Conservation (phyloP, 2,888 invertebrate genomes). For the Gymnosoma rotundatum region DNA sequence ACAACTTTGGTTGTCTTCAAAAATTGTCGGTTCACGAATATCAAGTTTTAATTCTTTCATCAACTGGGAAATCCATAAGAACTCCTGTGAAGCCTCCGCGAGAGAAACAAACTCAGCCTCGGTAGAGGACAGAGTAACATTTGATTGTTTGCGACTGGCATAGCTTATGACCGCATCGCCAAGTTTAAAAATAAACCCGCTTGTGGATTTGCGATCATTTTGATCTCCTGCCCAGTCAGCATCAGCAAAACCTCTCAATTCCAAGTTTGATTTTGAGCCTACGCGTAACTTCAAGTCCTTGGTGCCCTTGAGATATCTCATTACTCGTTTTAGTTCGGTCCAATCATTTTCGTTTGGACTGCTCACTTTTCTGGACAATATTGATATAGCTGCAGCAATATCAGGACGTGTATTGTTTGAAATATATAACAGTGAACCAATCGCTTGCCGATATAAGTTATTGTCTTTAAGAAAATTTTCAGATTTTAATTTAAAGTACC, state of each 20-base stretch:
- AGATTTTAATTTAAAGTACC: conserved; percentile 29
- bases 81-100: conserved; percentile 39
- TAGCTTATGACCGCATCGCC: conserved; percentile 50
- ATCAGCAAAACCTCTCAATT: conserved; percentile 18
- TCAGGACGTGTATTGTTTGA: not conserved
- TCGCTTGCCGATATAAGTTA: not conserved
- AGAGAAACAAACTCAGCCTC: conserved; percentile 38
- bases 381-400: not conserved
- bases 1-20: conserved; percentile 20
- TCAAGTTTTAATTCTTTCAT: conserved; percentile 38
- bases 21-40: conserved; percentile 2
- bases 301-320: not conserved
- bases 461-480: conserved; percentile 8
- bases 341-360: not conserved
- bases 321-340: not conserved
- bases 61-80: conserved; percentile 38
- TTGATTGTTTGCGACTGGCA: conserved; percentile 27
- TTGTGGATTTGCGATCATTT: conserved; percentile 3
- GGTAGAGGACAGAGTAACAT: conserved; percentile 35
- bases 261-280: not conserved
- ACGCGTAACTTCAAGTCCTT: conserved; percentile 5
- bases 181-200: conserved; percentile 27
- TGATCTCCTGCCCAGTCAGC: conserved; percentile 2
- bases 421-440: not conserved
- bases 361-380: not conserved